Percentiles rank a stretch among this genome's conserved stretches.
phyloP scores from a whole-genome alignment of 2,797 vertebrate genomes.

The Pangasius krempfi region DNA sequence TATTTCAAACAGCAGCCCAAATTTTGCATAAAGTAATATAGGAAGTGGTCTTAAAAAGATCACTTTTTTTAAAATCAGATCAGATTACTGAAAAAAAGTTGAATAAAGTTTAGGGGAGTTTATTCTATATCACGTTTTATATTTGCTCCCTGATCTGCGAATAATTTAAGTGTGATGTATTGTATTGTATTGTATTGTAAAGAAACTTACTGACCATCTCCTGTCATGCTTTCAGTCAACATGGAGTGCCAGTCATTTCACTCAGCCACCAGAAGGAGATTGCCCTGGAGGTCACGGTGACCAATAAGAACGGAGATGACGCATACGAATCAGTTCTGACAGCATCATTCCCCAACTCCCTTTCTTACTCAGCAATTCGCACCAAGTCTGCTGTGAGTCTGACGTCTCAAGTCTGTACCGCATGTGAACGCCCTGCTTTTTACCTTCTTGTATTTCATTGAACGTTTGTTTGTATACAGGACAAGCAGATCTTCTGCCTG shows the following conservation, averaged over 20 bases:
- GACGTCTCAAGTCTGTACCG: not conserved
- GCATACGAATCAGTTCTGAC: constrained; percentile 86
- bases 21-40: not conserved
- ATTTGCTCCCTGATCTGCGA: not conserved
- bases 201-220: not conserved
- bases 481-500: constrained; percentile 73
- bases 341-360: constrained; percentile 77
- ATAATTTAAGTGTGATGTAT: not conserved
- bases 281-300: constrained; percentile 87
- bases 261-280: constrained; percentile 89
- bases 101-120: not conserved
- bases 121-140: not conserved
- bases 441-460: not conserved
- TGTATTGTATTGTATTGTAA: not conserved
- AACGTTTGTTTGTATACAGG: constrained; percentile 67
- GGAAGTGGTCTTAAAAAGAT: not conserved
- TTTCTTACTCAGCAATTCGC: constrained; percentile 79
- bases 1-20: not conserved
- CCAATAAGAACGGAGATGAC: constrained; percentile 86
- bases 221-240: constrained; percentile 36
- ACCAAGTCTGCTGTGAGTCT: constrained; percentile 59
- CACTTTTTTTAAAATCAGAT: too few species aligned
- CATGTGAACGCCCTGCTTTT: not conserved
- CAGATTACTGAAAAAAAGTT: not conserved
- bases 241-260: constrained; percentile 76